Evolutionary conservation across 2,797 vertebrate genomes (phyloP).

Genomic region (Micromesistius poutassou): DNA sequence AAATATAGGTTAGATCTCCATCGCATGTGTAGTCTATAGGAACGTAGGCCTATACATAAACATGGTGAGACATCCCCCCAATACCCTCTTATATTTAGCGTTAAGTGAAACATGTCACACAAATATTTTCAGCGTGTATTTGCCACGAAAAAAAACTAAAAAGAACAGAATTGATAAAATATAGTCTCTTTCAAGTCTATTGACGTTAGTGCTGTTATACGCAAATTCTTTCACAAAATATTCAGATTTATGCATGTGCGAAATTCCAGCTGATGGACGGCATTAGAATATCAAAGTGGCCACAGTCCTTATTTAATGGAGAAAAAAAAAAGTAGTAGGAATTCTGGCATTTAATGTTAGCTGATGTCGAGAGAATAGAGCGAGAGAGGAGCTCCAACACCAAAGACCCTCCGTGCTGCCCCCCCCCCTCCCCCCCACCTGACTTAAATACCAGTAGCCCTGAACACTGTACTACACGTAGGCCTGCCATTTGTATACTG

Average conservation of each 20-base stretch:
- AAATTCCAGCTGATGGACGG: slow-evolving; percentile 91
- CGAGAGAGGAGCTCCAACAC: slow-evolving; percentile 75
- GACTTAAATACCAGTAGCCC: slow-evolving; percentile 66
- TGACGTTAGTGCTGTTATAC: slow-evolving; percentile 71
- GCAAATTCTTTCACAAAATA: slow-evolving; percentile 80
- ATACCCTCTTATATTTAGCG: background rate
- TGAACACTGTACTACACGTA: background rate
- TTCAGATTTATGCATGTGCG: slow-evolving; percentile 87
- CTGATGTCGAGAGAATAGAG: slow-evolving; percentile 78
- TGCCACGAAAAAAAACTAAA: background rate
- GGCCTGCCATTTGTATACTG: background rate
- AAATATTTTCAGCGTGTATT: background rate
- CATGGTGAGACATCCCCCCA: background rate
- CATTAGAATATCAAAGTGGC: slow-evolving; percentile 97
- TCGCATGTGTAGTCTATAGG: no score
- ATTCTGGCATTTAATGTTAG: slow-evolving; percentile 81
- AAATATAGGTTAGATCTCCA: background rate
- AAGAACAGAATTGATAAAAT: background rate
- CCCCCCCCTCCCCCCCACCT: slow-evolving; percentile 72
- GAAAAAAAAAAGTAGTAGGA: slow-evolving; percentile 77
- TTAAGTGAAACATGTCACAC: background rate
- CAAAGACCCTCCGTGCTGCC: slow-evolving; percentile 63
- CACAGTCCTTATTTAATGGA: slow-evolving; percentile 80
- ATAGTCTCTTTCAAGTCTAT: no score
- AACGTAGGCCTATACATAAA: background rate